Base-by-base conservation (phyloP, 2,113 vertebrate genomes). In the Pangasianodon gigas region DNA sequence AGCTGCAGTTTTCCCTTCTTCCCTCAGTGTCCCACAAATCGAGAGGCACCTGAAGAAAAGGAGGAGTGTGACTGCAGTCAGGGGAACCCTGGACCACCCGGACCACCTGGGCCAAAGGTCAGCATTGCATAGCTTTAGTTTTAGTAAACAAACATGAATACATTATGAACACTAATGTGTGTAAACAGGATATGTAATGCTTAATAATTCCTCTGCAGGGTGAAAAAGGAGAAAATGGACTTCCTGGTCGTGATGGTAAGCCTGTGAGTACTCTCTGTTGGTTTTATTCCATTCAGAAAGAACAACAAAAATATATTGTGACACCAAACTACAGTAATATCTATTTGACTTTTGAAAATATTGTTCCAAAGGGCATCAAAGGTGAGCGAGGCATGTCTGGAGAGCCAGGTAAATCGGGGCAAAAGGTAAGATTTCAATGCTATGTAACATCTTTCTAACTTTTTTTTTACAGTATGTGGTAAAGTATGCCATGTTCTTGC, bases 11-110 rank as follows among this genome's bases (percentile, higher is more conserved):
- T 87, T 37, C 65, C 54, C 41, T 48, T 88, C 21, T 52, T 10
- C 87, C n/a, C 48, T 60, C 88, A 97, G 96, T 97, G 96, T 91
- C 95, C 96, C 21, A 88, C 95, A 89, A 94, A 96, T 41, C 94
- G 96, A 84, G 93, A 91, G 7, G 91, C 90, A n/a, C 13, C 90
- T 24, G 67, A 82, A 26, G 90, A 88, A 41, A 85, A 90, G n/a
- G 85, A 51, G 7, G 92, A 94, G 52, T 96, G 95, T 85, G 92
- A 96, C 87, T 96, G 96, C 89, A 92, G 74, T 2, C 79, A 90
- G n/a, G 92, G 90, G 9, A 87, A 89, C 16, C 88, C 92, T 77
- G 93, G 93, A 86, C 84, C 44, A 21, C 80, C 93, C 0, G 95
- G 94, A 79, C 93, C 94, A 46, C 87, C 92, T 65, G 94, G 94